Base-by-base conservation (phyloP, 2,888 invertebrate genomes). In the Phortica okadai region DNA sequence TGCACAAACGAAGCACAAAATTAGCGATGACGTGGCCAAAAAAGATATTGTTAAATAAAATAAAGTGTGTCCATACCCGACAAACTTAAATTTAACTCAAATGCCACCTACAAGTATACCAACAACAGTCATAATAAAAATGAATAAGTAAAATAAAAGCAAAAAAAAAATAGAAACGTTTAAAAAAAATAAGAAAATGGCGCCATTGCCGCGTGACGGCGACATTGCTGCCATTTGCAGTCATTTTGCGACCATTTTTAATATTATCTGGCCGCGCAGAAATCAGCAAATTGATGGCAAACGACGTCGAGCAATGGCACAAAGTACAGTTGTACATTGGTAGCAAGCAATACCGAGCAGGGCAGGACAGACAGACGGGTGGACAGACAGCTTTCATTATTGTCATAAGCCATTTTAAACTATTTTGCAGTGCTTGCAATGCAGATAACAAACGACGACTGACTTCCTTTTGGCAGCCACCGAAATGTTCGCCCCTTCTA, bases 241-340 rank as follows among this genome's bases (percentile, higher is more conserved):
- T 75, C 76, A 79, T 59, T 73, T 33, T 56, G 54, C 44, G 33
- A 72, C 25, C 70, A 72, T 72, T 72, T 56, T 56, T 72, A 72
- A 72, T 72, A 56, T 72, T 72, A 72, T 72, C 70, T 56, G 54
- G 16, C 41, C 79, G 79, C 83, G 56, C 81, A 86, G 41, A 77
- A 83, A 88, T 85, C 88, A 86, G 84, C 84, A 88, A 87, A 88
- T 87, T 87, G 87, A 88, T 86, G 86, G 86, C 83, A 82, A 56
- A 11, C 14, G 54, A 67, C 10, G 16, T 3, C 16, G 25, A 50
- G 84, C 82, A 84, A 33, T 33, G 33, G 33, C 33, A 33, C 33
- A 33, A 33, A 33, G 33, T 33, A 33, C 33, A 33, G 33, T 33
- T 2, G 33, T 5, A 33, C 33, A 33, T 33, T 33, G 4, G 33